Percentiles rank a stretch among this genome's conserved stretches.
These are phyloP conservation scores for Eristalis arbustorum DNA, from an alignment of 2,888 invertebrate genomes.

Conservation along the genomic window DNA sequence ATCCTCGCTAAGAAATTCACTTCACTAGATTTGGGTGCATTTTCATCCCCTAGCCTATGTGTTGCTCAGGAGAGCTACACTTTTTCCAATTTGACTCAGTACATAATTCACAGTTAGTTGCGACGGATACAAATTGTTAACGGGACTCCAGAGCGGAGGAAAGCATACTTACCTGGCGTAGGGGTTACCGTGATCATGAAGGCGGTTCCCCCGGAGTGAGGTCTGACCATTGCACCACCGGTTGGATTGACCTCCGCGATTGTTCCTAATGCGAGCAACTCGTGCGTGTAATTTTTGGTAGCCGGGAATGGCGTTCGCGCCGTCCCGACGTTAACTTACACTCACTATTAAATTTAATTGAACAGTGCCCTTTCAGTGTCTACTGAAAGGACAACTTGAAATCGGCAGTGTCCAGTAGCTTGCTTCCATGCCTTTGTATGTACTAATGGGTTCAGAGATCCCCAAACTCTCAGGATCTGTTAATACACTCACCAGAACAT, in stretches of 20 bases:
- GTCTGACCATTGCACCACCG: conserved; percentile 73
- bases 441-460: too few species aligned
- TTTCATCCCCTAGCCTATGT: too few species aligned
- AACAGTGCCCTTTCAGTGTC: too few species aligned
- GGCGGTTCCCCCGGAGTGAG: conserved; percentile 75
- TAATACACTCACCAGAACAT: too few species aligned
- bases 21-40: too few species aligned
- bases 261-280: conserved; percentile 87
- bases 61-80: too few species aligned
- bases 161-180: conserved; percentile 76
- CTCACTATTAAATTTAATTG: background rate
- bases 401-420: too few species aligned
- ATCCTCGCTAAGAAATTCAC: too few species aligned
- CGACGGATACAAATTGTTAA: background rate
- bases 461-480: too few species aligned
- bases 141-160: background rate
- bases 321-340: conserved; percentile 80
- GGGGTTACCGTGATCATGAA: conserved; percentile 75
- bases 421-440: too few species aligned
- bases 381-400: too few species aligned
- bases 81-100: background rate
- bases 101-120: background rate
- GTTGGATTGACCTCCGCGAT: conserved; percentile 85
- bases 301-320: conserved; percentile 85
- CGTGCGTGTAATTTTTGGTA: conserved; percentile 86